Base-by-base conservation (phyloP, 2,888 invertebrate genomes). In the Xestia xanthographa region DNA sequence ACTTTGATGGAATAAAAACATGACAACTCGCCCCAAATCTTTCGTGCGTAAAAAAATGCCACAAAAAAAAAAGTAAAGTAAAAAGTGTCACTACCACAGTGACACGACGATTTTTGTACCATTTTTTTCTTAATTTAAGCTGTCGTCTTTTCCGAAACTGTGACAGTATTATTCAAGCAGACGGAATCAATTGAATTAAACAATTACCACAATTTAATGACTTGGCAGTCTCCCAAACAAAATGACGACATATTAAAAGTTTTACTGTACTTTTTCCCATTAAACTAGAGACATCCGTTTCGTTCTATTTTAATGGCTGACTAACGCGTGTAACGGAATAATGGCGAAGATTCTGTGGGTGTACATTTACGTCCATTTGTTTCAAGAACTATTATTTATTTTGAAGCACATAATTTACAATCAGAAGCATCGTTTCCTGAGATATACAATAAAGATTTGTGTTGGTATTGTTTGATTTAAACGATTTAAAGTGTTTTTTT, bases 301-400 rank as follows among this genome's bases (percentile, higher is more conserved):
- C 14, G 50, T 68, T 85, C 58, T 68, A 62, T 73, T 84, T 67
- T 50, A 80, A 68, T 66, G 29, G 41, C 38, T 4, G 43, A 45
- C 41, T 48, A 53, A 68, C 41, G 41, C 41, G 41, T 41, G 9
- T 41, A 41, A 9, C 34, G 34, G 26, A 85, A 70, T 45, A 53
- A 80, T 45, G 43, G 56, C 20, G 26, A 22, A 22, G 22, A 73
- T 41, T 48, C 22, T 48, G 86, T 86, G 66, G 86, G 78, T 50
- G 77, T 77, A 38, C 56, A n/a, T 69, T 74, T 72, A 83, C 62
- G 29, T 72, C 17, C 12, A 66, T 67, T 63, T n/a, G 11, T 83
- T 74, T 50, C 17, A 1, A 12, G 86, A 83, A 72, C 86, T 66
- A 48, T 70, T 66, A 82, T 73, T 77, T 85, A 73, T 82, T 67